Evolutionary conservation across 2,888 invertebrate species (phyloP).

Genomic region (Lingula anatina): DNA sequence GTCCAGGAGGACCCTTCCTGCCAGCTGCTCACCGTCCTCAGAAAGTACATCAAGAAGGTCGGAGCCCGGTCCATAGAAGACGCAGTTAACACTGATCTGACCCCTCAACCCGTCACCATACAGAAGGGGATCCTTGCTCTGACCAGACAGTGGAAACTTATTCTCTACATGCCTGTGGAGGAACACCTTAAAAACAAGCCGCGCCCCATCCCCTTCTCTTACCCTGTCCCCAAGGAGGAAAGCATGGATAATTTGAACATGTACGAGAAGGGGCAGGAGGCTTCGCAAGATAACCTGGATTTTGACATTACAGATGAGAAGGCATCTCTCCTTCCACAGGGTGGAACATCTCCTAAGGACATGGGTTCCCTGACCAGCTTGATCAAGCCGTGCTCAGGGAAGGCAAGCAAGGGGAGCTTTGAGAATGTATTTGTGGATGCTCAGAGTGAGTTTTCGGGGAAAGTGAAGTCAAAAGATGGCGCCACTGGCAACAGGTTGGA

Average conservation of each 20-base stretch:
- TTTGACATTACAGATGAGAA: conserved; percentile 69
- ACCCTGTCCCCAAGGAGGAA: conserved; percentile 61
- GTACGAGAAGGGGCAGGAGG: conserved; percentile 23
- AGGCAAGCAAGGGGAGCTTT: too few relatives aligned
- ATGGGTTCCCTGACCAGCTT: conserved; percentile 12
- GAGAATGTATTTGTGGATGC: too few relatives aligned
- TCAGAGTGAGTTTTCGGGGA: too few relatives aligned
- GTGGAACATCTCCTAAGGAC: conserved; percentile 42
- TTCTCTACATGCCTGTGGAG: conserved; percentile 84
- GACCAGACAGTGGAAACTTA: conserved; percentile 95
- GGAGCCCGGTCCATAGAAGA: conserved; percentile 74
- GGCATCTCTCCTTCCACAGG: conserved; percentile 64
- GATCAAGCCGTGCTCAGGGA: too few relatives aligned
- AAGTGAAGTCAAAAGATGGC: too few relatives aligned
- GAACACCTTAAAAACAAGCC: conserved; percentile 75
- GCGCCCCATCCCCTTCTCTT: conserved; percentile 71
- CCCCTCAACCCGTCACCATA: conserved; percentile 81
- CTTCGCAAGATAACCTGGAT: conserved; percentile 55
- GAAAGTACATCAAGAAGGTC: conserved; percentile 70
- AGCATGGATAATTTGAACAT: conserved; percentile 21
- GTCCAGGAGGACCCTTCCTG: conserved; percentile 93
- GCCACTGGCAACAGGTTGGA: too few relatives aligned
- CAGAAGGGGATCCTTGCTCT: conserved; percentile 92
- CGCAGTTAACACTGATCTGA: conserved; percentile 74
- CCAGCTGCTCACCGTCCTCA: conserved; percentile 83